A percentile compares a stretch with the other conserved stretches of the same genome.
These are phyloP conservation scores for Sebastes kiyomatsui DNA, from an alignment of 2,797 vertebrate species.

Conservation along the genomic window DNA sequence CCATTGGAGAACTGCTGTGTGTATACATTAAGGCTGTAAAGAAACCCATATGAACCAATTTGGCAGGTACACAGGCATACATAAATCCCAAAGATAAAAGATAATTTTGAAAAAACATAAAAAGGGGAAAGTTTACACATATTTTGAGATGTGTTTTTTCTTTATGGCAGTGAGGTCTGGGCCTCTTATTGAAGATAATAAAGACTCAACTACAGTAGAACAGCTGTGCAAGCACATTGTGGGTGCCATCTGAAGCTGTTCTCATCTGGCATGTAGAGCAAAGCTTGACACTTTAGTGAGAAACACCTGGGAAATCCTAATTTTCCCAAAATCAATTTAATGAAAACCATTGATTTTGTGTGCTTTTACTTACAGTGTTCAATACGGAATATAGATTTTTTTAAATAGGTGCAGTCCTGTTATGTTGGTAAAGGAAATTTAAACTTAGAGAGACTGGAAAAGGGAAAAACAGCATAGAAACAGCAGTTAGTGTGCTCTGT, in stretches of 20 bases:
- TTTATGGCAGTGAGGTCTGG: background rate
- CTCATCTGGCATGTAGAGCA: conserved; percentile 18
- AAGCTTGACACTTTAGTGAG: background rate
- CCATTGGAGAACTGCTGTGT: background rate
- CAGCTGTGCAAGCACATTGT: conserved; percentile 38
- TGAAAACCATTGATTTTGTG: background rate
- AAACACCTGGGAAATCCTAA: background rate
- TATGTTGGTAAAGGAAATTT: background rate
- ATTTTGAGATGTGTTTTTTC: background rate
- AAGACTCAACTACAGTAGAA: background rate
- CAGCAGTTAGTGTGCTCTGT: background rate
- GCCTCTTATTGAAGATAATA: conserved; percentile 21
- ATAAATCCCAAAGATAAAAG: background rate
- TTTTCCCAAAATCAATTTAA: background rate
- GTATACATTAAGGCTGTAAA: background rate
- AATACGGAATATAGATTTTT: background rate
- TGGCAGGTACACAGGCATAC: background rate
- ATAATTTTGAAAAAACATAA: background rate
- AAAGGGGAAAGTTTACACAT: background rate
- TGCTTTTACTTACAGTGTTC: background rate
- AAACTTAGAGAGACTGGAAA: background rate
- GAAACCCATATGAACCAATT: background rate
- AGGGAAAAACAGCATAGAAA: background rate
- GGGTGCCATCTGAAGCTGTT: background rate
- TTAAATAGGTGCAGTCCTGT: background rate